Evolutionary conservation across 2,113 vertebrate genomes (phyloP), one percentile per base, ranked within the genome.

Genomic region (Hyaena hyaena): DNA sequence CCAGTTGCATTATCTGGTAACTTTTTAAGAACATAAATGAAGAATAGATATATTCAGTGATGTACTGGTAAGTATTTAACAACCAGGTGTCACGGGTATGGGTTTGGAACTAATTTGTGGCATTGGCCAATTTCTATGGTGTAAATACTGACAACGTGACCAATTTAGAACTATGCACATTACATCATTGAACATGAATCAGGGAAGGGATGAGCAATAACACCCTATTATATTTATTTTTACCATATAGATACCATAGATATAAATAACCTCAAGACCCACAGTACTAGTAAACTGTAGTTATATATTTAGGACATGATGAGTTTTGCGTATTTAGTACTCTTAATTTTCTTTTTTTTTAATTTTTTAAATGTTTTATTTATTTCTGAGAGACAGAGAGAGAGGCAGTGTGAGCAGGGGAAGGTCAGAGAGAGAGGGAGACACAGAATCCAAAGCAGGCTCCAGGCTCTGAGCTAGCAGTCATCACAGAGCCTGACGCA

Each of bases 1-100:
- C 45, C 7, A 84, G 12, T 69, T 74, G 23, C 7, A 85, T 71
- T 10, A 61, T 88, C 31, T 90, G 35, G 68, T 65, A 4, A 50
- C 80, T 26, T 84, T 88, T 92, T 84, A 50, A 93, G 76, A 87
- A 19, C 2, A 55, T 73, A 88, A 85, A 71, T 88, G n/a, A 84
- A 35, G 11, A 82, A 71, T 84, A n/a, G 33, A 82, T 65, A 83
- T 10, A 92, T 92, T 84, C 77, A 84, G 10, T 74, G 14, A 8
- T 80, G 0, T 58, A 19, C 17, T 86, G 2, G 1, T 45, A 77
- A 50, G 53, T 58, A 35, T 80, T 92, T 85, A 88, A 66, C 35
- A 84, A 61, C 19, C 15, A 92, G 10, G 33, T 88, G 45, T 69
- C 14, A 43, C 24, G 21, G 1, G 6, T 7, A n/a, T 45, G 2